Evolutionary conservation across 2,888 invertebrate genomes (phyloP).

Genomic region (Entomobrya multifasciata): DNA sequence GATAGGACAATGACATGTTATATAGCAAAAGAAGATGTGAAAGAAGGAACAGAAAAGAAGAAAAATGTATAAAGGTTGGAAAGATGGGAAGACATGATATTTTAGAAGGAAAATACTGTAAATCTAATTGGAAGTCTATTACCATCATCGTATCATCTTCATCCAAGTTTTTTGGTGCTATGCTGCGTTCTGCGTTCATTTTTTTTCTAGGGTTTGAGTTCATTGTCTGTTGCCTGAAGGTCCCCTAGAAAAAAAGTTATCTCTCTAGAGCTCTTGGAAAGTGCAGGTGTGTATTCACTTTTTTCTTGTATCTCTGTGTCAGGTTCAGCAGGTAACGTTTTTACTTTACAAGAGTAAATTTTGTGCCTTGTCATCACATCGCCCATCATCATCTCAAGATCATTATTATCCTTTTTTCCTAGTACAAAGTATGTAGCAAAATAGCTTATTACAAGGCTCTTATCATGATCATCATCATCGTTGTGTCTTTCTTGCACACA

Average conservation of each 20-base stretch:
- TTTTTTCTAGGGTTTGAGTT: neutral
- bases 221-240: constrained; percentile 31
- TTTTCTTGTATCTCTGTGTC: constrained; percentile 2
- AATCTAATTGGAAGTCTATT: constrained; percentile 64
- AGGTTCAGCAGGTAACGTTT: too few relatives aligned
- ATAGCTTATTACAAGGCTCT: constrained; percentile 38
- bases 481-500: too few relatives aligned
- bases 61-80: too few relatives aligned
- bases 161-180: too few relatives aligned
- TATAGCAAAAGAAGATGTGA: too few relatives aligned
- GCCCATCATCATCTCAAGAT: constrained; percentile 20
- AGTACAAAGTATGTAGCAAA: constrained; percentile 34
- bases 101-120: constrained; percentile 21
- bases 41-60: too few relatives aligned
- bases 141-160: neutral
- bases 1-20: too few relatives aligned
- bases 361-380: constrained; percentile 39
- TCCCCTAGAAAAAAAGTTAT: neutral
- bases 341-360: too few relatives aligned
- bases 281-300: constrained; percentile 42
- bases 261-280: neutral
- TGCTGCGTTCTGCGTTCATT: neutral
- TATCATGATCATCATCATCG: too few relatives aligned
- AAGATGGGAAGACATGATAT: too few relatives aligned
- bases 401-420: constrained; percentile 39